Conservation (phyloP, 2,797 vertebrate species). For the Scolopax rusticola region DNA sequence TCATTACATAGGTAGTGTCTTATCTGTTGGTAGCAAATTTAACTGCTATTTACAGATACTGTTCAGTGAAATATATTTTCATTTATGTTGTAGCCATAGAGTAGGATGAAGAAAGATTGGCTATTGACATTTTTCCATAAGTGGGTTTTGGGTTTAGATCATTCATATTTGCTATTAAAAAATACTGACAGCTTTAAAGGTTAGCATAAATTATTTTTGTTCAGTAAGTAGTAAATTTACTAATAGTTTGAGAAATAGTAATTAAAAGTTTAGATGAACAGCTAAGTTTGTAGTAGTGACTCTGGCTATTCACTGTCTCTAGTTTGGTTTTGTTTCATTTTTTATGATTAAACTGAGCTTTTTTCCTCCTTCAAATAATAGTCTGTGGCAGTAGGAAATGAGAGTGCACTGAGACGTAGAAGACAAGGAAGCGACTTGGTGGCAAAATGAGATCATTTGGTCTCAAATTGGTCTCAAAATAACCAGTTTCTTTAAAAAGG, state of each 20-base stretch:
- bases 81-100: background rate
- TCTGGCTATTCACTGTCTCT: slow-evolving; percentile 11
- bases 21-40: background rate
- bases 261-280: background rate
- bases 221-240: background rate
- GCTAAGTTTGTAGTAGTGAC: background rate
- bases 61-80: background rate
- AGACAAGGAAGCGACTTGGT: background rate
- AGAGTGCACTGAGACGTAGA: background rate
- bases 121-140: background rate
- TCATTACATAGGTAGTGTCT: background rate
- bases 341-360: background rate
- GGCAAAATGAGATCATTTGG: slow-evolving; percentile 8
- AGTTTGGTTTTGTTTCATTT: background rate
- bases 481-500: background rate
- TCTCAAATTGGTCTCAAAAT: slow-evolving; percentile 2
- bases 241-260: background rate
- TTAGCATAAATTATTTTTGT: background rate
- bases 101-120: background rate
- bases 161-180: background rate
- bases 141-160: background rate
- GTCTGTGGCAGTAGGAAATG: background rate
- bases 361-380: background rate
- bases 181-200: background rate
- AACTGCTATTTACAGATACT: background rate